Percentiles rank a stretch among this genome's conserved stretches.
Evolutionary conservation across 2,797 vertebrate species (phyloP).

Genomic region (Podargus strigoides): DNA sequence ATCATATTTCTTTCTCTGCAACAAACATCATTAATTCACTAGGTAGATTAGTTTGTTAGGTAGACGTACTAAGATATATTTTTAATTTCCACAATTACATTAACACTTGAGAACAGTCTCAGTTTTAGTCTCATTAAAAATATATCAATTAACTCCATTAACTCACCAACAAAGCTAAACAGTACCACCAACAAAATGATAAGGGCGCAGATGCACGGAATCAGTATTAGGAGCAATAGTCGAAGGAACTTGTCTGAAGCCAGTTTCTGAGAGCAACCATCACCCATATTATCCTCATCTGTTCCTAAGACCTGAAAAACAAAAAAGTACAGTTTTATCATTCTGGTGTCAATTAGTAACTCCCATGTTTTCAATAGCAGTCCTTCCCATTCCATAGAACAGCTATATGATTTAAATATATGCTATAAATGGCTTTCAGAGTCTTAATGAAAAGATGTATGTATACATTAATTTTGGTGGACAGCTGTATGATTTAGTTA

Average conservation of each 20-base stretch:
- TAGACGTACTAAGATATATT: not conserved
- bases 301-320: conserved; percentile 71
- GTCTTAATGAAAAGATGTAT: not conserved
- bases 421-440: not conserved
- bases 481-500: not conserved
- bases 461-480: not conserved
- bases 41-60: not conserved
- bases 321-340: not conserved
- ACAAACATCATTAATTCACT: not conserved
- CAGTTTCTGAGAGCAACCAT: conserved; percentile 78
- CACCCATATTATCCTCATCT: conserved; percentile 74
- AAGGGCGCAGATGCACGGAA: conserved; percentile 80
- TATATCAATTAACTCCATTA: not conserved
- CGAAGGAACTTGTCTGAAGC: conserved; percentile 74
- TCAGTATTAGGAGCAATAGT: conserved; percentile 77
- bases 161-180: conserved; percentile 79
- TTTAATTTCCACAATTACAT: not conserved
- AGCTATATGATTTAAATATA: not conserved
- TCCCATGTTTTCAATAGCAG: not conserved
- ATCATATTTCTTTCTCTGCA: not conserved
- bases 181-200: conserved; percentile 76
- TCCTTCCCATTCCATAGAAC: not conserved
- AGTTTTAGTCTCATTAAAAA: not conserved
- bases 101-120: not conserved
- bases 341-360: not conserved